phyloP scores from a whole-genome alignment of 2,797 vertebrate genomes.

The Hydrolagus colliei region DNA sequence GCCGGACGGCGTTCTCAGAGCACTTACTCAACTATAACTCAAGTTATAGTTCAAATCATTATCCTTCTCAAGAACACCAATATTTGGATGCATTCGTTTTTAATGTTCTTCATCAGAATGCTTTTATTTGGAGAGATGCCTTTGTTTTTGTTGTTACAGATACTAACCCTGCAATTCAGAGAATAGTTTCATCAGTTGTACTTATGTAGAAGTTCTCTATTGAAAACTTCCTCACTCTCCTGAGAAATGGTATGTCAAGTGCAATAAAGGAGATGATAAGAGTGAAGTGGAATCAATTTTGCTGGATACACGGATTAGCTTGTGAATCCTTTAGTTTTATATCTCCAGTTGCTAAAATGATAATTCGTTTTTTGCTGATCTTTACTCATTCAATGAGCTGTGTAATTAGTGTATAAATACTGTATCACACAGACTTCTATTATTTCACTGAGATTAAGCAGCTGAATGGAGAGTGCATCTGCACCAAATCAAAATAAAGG shows the following conservation, averaged over 20 bases:
- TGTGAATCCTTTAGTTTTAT: conserved; percentile 39
- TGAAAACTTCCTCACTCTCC: conserved; percentile 56
- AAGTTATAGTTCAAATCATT: background rate
- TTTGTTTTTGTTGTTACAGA: conserved; percentile 53
- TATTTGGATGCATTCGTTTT: background rate
- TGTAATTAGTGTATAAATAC: background rate
- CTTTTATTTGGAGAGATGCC: conserved; percentile 55
- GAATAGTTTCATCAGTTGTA: conserved; percentile 65
- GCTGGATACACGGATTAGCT: conserved; percentile 49
- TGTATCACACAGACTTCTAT: background rate
- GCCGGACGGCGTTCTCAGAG: too few species aligned
- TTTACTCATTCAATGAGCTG: background rate
- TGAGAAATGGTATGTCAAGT: conserved; percentile 64
- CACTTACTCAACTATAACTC: background rate
- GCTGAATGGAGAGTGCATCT: background rate
- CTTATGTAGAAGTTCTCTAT: conserved; percentile 57
- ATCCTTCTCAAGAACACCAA: background rate
- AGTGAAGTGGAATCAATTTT: conserved; percentile 47
- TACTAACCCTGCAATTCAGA: conserved; percentile 52
- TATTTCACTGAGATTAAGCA: background rate
- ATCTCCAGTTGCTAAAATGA: conserved; percentile 32
- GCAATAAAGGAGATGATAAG: conserved; percentile 57
- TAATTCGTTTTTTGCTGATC: conserved; percentile 25
- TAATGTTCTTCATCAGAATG: background rate
- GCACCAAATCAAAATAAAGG: background rate